These are phyloP conservation scores for Acanthis flammea DNA, from an alignment of 2,797 vertebrate species.

Conservation along the genomic window DNA sequence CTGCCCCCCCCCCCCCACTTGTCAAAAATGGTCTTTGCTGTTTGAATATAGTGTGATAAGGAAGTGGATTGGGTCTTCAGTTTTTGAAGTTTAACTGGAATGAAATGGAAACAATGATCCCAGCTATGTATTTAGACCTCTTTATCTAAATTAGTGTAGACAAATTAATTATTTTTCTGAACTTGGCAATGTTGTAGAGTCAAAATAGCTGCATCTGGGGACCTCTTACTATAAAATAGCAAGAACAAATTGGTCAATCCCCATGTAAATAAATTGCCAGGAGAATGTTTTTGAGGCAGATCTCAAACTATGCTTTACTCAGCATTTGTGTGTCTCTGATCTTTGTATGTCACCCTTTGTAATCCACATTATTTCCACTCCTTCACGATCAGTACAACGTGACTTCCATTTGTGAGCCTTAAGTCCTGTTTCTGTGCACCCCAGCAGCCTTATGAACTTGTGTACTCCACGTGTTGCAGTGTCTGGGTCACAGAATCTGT, in stretches of 20 bases:
- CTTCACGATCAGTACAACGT: not conserved
- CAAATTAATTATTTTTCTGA: not conserved
- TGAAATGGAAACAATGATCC: not conserved
- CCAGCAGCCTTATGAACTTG: not conserved
- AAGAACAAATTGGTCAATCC: not conserved
- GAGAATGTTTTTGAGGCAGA: not conserved
- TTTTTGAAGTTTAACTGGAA: not conserved
- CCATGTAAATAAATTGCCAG: not conserved
- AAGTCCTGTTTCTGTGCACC: not conserved
- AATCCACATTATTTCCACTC: not conserved
- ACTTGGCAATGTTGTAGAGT: not conserved
- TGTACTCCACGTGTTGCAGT: not conserved
- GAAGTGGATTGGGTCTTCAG: accelerated
- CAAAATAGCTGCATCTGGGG: not conserved
- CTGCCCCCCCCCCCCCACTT: not conserved
- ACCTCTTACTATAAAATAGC: not conserved
- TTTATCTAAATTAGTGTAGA: not conserved
- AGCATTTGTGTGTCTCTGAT: not conserved
- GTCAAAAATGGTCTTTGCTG: not conserved
- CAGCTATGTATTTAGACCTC: not conserved
- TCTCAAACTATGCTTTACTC: not conserved
- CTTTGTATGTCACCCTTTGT: not conserved
- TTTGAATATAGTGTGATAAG: not conserved
- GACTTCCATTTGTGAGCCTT: not conserved
- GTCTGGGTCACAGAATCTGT: not conserved